Evolutionary conservation across 92 coral and sea anemone genomes (phyloP).

Genomic region (Epizoanthus scotinus): DNA sequence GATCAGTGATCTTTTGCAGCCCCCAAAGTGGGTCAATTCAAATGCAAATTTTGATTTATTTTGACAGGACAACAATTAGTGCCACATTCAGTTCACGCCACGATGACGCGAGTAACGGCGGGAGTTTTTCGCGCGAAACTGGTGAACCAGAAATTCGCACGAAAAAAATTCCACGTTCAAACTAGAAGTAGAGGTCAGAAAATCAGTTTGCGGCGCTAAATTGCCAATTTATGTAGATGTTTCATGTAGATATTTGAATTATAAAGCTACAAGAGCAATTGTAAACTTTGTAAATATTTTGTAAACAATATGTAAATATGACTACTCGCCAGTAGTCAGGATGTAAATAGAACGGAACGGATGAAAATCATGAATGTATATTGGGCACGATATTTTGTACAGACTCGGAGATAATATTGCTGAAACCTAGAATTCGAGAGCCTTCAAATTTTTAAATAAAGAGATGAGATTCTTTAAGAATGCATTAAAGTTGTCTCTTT

Average conservation of each 20-base stretch:
- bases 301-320: conserved; percentile 42
- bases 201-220: background rate
- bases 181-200: background rate
- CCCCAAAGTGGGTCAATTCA: conserved; percentile 4
- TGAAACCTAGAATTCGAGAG: background rate
- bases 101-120: conserved; percentile 5
- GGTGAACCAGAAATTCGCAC: background rate
- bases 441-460: conserved; percentile 10
- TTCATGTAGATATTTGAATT: conserved; percentile 31
- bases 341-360: conserved; percentile 20
- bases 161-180: background rate
- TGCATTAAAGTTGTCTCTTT: background rate
- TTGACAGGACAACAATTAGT: conserved; percentile 19
- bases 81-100: conserved; percentile 11
- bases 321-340: background rate
- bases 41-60: conserved; percentile 2
- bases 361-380: conserved; percentile 5
- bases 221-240: conserved; percentile 24
- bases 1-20: conserved; percentile 1
- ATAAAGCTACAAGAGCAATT: background rate
- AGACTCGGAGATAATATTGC: background rate
- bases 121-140: conserved; percentile 43
- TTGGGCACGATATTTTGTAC: conserved; percentile 32
- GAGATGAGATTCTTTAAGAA: background rate
- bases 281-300: conserved; percentile 32